A percentile compares a stretch with the other conserved stretches of the same genome.
phyloP scores from a whole-genome alignment of 2,888 invertebrate species.

The Linnaemya tessellans region DNA sequence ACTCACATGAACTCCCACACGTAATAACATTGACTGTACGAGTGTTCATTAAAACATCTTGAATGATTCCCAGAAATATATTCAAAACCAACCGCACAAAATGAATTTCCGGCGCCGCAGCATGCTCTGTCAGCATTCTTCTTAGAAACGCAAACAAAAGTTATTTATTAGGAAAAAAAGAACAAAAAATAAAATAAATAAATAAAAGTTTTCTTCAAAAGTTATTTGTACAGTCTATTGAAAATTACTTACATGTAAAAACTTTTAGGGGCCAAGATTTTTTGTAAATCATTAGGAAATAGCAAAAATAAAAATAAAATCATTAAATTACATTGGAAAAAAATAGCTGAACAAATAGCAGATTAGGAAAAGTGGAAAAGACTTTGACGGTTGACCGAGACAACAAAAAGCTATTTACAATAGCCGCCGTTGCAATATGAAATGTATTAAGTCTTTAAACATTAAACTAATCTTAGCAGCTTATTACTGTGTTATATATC shows the following conservation, averaged over 20 bases:
- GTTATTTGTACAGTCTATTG: not conserved
- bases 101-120: not conserved
- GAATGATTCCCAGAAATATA: too few relatives aligned
- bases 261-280: not conserved
- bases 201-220: not conserved
- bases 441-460: not conserved
- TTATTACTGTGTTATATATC: not conserved
- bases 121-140: not conserved
- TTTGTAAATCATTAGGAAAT: slow-evolving; percentile 4
- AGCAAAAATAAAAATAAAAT: not conserved
- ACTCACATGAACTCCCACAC: too few relatives aligned
- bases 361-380: not conserved
- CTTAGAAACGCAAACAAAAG: not conserved
- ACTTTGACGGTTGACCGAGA: slow-evolving; percentile 2
- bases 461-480: not conserved
- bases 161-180: not conserved
- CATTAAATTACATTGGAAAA: not conserved
- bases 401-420: not conserved
- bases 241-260: not conserved
- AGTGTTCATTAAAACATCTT: too few relatives aligned
- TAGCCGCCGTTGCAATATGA: not conserved
- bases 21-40: too few relatives aligned
- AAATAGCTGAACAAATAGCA: not conserved
- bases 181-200: not conserved
- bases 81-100: not conserved